phyloP scores from a whole-genome alignment of 2,797 vertebrate species.

The Falco naumanni region DNA sequence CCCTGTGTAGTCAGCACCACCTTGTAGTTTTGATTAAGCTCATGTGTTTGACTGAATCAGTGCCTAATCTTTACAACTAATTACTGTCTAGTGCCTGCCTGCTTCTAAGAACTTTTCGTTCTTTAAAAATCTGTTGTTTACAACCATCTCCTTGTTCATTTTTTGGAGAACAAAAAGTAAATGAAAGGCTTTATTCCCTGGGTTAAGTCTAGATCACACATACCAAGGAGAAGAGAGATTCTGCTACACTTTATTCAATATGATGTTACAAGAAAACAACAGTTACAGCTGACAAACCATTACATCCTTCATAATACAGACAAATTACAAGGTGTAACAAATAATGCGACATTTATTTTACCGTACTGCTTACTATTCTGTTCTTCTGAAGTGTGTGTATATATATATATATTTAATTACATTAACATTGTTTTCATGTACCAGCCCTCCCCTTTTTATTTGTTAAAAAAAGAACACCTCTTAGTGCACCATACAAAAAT shows the following conservation, averaged over 20 bases:
- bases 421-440: slow-evolving; percentile 78
- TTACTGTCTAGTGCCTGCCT: neutral
- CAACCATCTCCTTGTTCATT: neutral
- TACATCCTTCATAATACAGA: slow-evolving; percentile 96
- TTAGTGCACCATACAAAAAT: slow-evolving; percentile 86
- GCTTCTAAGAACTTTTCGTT: neutral
- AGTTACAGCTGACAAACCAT: slow-evolving; percentile 92
- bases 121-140: slow-evolving; percentile 29
- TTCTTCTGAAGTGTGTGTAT: slow-evolving; percentile 67
- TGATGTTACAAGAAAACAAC: slow-evolving; percentile 94
- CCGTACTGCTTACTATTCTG: slow-evolving; percentile 83
- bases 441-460: slow-evolving; percentile 76
- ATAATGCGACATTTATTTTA: slow-evolving; percentile 89
- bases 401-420: slow-evolving; percentile 80
- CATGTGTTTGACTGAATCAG: neutral
- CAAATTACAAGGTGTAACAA: slow-evolving; percentile 92
- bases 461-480: slow-evolving; percentile 77
- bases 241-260: slow-evolving; percentile 88
- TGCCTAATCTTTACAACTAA: slow-evolving; percentile 1
- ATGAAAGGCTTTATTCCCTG: neutral
- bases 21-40: slow-evolving; percentile 17
- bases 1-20: neutral
- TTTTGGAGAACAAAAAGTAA: neutral
- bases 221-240: slow-evolving; percentile 62
- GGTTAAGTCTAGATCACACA: slow-evolving; percentile 14